phyloP scores from a whole-genome alignment of 2,888 invertebrate genomes.

The Drosophila greeni region DNA sequence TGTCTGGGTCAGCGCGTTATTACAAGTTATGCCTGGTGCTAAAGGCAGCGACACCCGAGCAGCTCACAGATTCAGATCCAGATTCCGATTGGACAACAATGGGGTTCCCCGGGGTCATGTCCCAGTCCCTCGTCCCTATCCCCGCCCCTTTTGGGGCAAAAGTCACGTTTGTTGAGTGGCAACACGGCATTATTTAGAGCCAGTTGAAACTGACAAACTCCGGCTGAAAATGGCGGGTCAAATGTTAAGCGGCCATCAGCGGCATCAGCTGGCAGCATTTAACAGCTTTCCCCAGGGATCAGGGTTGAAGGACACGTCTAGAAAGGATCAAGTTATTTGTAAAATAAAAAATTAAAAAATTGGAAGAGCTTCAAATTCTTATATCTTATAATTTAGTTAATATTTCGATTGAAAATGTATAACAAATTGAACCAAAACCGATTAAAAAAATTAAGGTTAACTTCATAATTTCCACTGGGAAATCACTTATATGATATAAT shows the following conservation, averaged over 20 bases:
- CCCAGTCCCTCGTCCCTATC: no score
- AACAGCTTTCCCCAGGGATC: slow-evolving; percentile 37
- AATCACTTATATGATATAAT: not conserved
- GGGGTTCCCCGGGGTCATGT: slow-evolving; percentile 1
- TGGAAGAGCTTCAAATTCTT: accelerated
- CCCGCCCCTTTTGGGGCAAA: slow-evolving; percentile 9
- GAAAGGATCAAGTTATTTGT: not conserved
- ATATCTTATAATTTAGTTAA: not conserved
- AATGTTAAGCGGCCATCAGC: slow-evolving; percentile 40
- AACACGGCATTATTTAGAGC: slow-evolving; percentile 33
- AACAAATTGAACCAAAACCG: not conserved
- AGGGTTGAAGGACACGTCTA: not conserved
- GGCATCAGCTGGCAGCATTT: slow-evolving; percentile 48
- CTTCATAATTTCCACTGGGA: not conserved
- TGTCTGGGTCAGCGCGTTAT: slow-evolving; percentile 59
- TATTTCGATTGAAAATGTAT: no score
- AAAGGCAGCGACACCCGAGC: slow-evolving; percentile 5
- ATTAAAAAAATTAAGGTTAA: not conserved
- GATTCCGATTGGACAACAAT: slow-evolving; percentile 28
- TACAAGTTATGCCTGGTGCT: slow-evolving; percentile 61
- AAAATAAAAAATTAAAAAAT: not conserved
- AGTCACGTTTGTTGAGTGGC: slow-evolving; percentile 38
- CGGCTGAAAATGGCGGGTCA: slow-evolving; percentile 23
- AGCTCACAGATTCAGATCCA: slow-evolving; percentile 26
- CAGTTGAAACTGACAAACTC: slow-evolving; percentile 31